phyloP scores from a whole-genome alignment of 1,140 invertebrate species.

The Drosophila mojavensis region DNA sequence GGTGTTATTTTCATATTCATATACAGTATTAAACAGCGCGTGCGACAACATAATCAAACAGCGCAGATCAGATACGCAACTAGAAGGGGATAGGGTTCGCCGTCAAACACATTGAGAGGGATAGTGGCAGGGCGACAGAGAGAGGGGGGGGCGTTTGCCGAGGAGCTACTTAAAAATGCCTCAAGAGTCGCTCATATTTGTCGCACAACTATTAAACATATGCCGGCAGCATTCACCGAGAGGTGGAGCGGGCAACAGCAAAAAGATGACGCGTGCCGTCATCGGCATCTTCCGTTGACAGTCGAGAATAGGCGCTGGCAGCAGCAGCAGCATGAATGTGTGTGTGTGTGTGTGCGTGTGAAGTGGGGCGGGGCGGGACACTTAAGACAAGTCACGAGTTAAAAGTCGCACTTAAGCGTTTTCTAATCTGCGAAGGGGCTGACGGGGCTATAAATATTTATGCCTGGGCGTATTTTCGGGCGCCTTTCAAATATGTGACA shows the following conservation, averaged over 20 bases:
- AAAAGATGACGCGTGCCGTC: constrained; percentile 53
- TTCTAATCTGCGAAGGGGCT: constrained; percentile 76
- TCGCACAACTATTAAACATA: constrained; percentile 71
- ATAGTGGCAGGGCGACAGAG: background rate
- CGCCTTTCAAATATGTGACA: constrained; percentile 70
- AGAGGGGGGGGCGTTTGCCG: too few relatives aligned
- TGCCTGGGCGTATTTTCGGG: constrained; percentile 48
- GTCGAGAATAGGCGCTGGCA: constrained; percentile 31
- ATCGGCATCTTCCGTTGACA: constrained; percentile 26
- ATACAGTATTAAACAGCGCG: constrained; percentile 79
- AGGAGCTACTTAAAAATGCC: constrained; percentile 45
- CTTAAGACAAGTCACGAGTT: constrained; percentile 82
- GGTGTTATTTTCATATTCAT: constrained; percentile 76
- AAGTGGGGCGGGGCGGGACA: constrained; percentile 28
- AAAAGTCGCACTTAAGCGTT: constrained; percentile 82
- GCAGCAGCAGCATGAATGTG: background rate
- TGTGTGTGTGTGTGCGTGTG: constrained; percentile 17
- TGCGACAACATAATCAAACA: constrained; percentile 83
- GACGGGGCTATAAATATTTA: constrained; percentile 72
- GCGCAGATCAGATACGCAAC: constrained; percentile 30
- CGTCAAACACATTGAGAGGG: background rate
- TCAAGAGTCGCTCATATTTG: constrained; percentile 63
- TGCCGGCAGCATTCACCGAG: constrained; percentile 50
- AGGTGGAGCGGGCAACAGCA: constrained; percentile 5
- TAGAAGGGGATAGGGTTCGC: too few relatives aligned